Conservation (phyloP, 2,113 vertebrate genomes). For the Clupea harengus region DNA sequence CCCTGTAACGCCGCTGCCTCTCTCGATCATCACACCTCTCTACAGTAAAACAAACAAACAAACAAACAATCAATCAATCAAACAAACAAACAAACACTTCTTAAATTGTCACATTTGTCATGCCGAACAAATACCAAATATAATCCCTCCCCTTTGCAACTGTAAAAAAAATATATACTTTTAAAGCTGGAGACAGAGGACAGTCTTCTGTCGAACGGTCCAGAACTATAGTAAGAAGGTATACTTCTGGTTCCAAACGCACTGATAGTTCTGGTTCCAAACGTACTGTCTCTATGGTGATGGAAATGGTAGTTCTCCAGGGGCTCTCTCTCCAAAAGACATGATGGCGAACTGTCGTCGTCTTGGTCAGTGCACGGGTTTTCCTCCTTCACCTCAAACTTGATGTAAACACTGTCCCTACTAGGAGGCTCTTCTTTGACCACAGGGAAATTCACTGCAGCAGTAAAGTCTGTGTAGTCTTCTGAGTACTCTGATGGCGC, state of each 20-base stretch:
- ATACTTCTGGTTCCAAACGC: not conserved
- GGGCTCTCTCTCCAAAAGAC: constrained; percentile 14
- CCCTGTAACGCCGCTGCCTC: constrained; percentile 42
- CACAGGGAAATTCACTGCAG: not conserved
- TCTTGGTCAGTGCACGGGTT: constrained; percentile 10
- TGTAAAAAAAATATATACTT: not conserved
- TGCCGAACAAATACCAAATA: not conserved
- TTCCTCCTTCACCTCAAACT: constrained; percentile 45
- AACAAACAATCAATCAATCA: not conserved
- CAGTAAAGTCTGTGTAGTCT: not conserved
- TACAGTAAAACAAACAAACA: constrained; percentile 4
- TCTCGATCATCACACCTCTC: constrained; percentile 36
- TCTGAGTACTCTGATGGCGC: not conserved
- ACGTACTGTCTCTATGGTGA: not conserved
- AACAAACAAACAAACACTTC: constrained; percentile 19
- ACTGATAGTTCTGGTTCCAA: not conserved
- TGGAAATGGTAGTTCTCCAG: not conserved
- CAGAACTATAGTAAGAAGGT: not conserved
- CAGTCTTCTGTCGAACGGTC: not conserved
- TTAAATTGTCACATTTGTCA: no score
- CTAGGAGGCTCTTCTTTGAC: constrained; percentile 47
- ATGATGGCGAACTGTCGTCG: not conserved
- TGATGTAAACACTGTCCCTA: constrained; percentile 35
- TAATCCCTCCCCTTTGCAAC: not conserved
- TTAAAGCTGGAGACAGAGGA: not conserved